Percentiles rank a stretch among this genome's conserved stretches.
phyloP scores from a whole-genome alignment of 2,888 invertebrate species.

The Melipona bicolor region DNA sequence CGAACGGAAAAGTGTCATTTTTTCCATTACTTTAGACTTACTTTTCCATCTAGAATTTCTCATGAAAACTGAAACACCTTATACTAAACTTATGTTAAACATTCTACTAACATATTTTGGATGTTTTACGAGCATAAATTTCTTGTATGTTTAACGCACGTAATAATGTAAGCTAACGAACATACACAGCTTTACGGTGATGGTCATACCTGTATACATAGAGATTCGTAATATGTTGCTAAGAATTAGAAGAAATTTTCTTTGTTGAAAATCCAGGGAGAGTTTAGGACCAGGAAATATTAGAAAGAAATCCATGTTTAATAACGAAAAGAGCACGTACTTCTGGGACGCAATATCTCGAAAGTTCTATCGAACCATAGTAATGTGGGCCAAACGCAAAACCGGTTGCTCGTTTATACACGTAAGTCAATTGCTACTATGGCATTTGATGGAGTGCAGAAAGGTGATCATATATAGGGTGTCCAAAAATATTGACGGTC shows the following conservation, averaged over 20 bases:
- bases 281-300: background rate
- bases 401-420: conserved; percentile 50
- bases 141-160: background rate
- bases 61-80: too few species aligned
- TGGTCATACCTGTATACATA: background rate
- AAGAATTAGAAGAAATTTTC: background rate
- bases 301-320: background rate
- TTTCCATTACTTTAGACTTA: too few species aligned
- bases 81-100: background rate
- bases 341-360: conserved; percentile 5
- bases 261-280: background rate
- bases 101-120: background rate
- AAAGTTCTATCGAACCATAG: conserved; percentile 55
- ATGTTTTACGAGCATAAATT: background rate
- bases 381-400: conserved; percentile 68
- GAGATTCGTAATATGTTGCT: background rate
- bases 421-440: background rate
- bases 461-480: background rate
- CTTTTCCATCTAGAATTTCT: too few species aligned
- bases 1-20: too few species aligned
- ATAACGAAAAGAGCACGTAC: background rate
- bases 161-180: background rate
- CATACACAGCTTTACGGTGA: background rate
- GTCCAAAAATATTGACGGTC: too few species aligned
- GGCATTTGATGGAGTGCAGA: background rate